phyloP scores from a whole-genome alignment of 2,888 invertebrate species.

The Mimas tiliae region DNA sequence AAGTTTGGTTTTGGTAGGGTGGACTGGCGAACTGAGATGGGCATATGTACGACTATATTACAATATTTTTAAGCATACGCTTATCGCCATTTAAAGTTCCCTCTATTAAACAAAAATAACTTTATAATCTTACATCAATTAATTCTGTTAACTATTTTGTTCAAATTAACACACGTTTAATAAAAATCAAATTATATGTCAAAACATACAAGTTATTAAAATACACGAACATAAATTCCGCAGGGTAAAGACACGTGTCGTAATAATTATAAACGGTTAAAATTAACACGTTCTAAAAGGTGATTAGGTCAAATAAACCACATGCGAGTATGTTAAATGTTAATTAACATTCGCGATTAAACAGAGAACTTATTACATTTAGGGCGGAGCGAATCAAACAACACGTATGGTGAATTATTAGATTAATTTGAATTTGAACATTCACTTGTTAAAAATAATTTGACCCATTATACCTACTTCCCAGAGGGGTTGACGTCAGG shows the following conservation, averaged over 20 bases:
- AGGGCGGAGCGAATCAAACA: neutral
- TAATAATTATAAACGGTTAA: constrained; percentile 21
- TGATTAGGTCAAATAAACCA: constrained; percentile 13
- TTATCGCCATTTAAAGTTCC: neutral
- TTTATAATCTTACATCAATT: neutral
- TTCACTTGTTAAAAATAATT: too few relatives aligned
- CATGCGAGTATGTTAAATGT: constrained; percentile 20
- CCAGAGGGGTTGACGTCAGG: too few relatives aligned
- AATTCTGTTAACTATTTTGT: neutral
- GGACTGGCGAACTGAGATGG: neutral
- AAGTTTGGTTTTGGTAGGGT: neutral
- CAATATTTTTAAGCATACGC: too few relatives aligned
- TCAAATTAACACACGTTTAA: neutral
- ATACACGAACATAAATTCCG: constrained; percentile 10
- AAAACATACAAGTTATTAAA: constrained; percentile 1
- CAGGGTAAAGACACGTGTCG: constrained; percentile 15
- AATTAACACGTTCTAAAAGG: constrained; percentile 16
- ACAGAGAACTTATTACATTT: constrained; percentile 11
- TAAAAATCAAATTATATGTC: constrained; percentile 4
- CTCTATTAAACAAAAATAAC: neutral
- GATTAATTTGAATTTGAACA: neutral
- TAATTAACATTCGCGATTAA: constrained; percentile 15
- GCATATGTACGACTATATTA: neutral
- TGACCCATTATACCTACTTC: too few relatives aligned
- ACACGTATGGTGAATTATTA: neutral